Conservation (phyloP, 2,797 vertebrate species). For the Loriculus beryllinus region DNA sequence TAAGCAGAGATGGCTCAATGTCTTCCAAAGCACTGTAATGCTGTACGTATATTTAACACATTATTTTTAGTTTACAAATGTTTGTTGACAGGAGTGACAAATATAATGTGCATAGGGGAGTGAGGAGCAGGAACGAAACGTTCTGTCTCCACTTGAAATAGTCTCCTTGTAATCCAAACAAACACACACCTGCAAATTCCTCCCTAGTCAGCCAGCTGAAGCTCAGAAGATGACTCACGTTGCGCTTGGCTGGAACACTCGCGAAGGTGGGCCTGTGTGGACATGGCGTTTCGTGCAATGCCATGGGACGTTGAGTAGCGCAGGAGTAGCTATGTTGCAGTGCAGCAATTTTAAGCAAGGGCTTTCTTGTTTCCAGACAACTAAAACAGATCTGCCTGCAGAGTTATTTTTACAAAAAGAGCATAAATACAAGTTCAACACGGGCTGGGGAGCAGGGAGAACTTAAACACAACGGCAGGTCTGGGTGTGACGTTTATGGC, state of each 20-base stretch:
- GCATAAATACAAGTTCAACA: not conserved
- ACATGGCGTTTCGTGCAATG: not conserved
- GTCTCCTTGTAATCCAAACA: constrained; percentile 22
- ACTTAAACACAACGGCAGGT: not conserved
- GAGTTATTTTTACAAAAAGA: not conserved
- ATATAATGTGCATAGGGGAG: not conserved
- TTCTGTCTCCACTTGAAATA: constrained; percentile 41
- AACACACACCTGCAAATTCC: constrained; percentile 54
- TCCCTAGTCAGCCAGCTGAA: not conserved
- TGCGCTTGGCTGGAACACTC: not conserved
- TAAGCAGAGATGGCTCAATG: not conserved
- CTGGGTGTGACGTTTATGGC: not conserved
- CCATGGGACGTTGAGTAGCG: not conserved
- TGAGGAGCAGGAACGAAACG: constrained; percentile 15
- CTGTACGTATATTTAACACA: not conserved
- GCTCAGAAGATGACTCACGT: constrained; percentile 10
- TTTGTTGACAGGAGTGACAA: constrained; percentile 42
- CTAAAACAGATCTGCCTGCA: not conserved
- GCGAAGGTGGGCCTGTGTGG: not conserved
- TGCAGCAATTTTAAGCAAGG: not conserved
- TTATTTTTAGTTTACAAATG: constrained; percentile 54
- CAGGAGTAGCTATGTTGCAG: not conserved
- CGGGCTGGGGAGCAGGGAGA: not conserved
- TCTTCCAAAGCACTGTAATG: not conserved
- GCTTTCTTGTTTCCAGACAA: not conserved